Evolutionary conservation across 2,113 vertebrate genomes (phyloP).

Genomic region (Eleginops maclovinus): DNA sequence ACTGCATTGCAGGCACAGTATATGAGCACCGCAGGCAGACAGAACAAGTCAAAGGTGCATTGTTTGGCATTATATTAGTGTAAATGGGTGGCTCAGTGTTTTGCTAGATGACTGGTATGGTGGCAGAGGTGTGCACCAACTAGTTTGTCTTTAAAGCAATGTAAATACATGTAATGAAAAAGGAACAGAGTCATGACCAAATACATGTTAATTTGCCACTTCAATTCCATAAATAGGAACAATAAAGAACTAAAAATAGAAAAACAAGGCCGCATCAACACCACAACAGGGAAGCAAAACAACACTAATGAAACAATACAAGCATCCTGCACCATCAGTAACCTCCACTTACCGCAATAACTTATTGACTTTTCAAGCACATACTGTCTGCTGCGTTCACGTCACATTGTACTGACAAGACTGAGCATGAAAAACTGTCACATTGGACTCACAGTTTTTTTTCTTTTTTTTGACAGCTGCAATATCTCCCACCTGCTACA

Average conservation of each 20-base stretch:
- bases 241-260: background rate
- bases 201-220: background rate
- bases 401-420: background rate
- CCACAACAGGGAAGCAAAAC: constrained; percentile 18
- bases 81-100: constrained; percentile 38
- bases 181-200: background rate
- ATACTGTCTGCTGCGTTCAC: background rate
- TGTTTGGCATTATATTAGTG: constrained; percentile 45
- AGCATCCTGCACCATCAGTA: background rate
- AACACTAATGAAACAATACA: constrained; percentile 30
- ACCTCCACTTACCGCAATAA: constrained; percentile 1
- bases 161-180: background rate
- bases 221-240: constrained; percentile 6
- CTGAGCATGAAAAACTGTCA: background rate
- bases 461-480: constrained; percentile 29
- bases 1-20: constrained; percentile 45
- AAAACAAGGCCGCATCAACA: constrained; percentile 7
- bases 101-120: constrained; percentile 14
- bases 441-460: constrained; percentile 4
- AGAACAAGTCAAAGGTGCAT: constrained; percentile 49
- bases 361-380: background rate
- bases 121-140: constrained; percentile 11
- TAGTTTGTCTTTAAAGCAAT: constrained; percentile 12
- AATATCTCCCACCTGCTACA: constrained; percentile 2
- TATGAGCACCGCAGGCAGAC: constrained; percentile 45